Evolutionary conservation across 2,888 invertebrate genomes (phyloP).

Genomic region (Catocala sponsa): DNA sequence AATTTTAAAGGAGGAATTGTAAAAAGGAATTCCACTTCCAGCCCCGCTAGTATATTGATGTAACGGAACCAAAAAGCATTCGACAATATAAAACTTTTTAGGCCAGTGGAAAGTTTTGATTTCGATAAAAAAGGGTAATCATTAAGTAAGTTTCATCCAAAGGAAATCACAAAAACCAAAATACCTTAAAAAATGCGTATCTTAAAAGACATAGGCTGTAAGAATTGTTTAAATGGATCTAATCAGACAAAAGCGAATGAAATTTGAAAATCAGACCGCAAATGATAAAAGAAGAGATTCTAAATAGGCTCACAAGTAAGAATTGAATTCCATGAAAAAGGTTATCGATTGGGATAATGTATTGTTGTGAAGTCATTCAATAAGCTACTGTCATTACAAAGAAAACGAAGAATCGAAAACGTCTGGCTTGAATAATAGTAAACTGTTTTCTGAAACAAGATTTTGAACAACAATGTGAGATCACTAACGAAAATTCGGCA

Average conservation of each 20-base stretch:
- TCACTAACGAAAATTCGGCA: too few species aligned
- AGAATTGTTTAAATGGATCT: not conserved
- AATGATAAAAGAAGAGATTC: slow-evolving; percentile 12
- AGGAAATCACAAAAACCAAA: too few species aligned
- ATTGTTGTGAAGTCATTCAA: slow-evolving; percentile 31
- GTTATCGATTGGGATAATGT: slow-evolving; percentile 5
- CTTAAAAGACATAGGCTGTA: too few species aligned
- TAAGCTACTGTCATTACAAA: slow-evolving; percentile 15
- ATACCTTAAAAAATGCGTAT: too few species aligned
- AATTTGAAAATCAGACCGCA: slow-evolving; percentile 7
- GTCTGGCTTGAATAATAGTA: slow-evolving; percentile 13
- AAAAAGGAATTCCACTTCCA: too few species aligned
- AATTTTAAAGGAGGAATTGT: too few species aligned
- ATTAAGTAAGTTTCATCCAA: too few species aligned
- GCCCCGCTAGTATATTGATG: too few species aligned
- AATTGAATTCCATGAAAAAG: slow-evolving; percentile 6
- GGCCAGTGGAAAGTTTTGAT: too few species aligned
- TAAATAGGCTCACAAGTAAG: not conserved
- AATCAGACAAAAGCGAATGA: not conserved
- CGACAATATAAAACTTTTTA: too few species aligned
- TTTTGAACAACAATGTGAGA: not conserved
- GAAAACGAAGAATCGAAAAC: slow-evolving; percentile 14
- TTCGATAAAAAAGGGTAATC: too few species aligned
- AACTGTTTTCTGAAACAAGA: not conserved
- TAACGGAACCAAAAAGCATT: too few species aligned